Conservation (phyloP, 2,797 vertebrate species). For the Halcyon chelicuti region DNA sequence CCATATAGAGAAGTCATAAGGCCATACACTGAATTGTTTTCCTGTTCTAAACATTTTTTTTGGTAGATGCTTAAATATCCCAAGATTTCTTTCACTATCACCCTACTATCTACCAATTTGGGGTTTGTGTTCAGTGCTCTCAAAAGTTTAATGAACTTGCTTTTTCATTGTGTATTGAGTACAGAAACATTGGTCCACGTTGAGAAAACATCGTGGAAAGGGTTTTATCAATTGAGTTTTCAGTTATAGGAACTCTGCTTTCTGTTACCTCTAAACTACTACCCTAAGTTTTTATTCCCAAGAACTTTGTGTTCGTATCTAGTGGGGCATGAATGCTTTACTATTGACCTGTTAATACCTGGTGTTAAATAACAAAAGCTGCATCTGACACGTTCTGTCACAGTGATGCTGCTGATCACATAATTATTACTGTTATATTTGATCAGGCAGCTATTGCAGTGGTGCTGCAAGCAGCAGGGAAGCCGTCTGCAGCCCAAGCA, state of each 20-base stretch:
- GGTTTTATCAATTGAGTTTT: background rate
- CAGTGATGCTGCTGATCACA: background rate
- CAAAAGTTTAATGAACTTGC: background rate
- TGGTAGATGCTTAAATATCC: background rate
- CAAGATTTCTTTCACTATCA: background rate
- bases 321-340: background rate
- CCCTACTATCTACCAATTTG: background rate
- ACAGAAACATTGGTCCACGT: background rate
- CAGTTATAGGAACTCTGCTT: background rate
- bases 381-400: background rate
- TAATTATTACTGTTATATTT: background rate
- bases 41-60: background rate
- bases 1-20: background rate
- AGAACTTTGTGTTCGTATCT: background rate
- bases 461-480: background rate
- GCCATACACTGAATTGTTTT: background rate
- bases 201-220: background rate
- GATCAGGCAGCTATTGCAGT: background rate
- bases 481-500: background rate
- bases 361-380: background rate
- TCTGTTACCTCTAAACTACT: background rate
- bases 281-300: background rate
- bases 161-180: constrained; percentile 3
- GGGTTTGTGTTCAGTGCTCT: background rate
- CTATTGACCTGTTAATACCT: background rate